Conservation (phyloP, 2,797 vertebrate genomes). For the Enteromius thamalakanensis region DNA sequence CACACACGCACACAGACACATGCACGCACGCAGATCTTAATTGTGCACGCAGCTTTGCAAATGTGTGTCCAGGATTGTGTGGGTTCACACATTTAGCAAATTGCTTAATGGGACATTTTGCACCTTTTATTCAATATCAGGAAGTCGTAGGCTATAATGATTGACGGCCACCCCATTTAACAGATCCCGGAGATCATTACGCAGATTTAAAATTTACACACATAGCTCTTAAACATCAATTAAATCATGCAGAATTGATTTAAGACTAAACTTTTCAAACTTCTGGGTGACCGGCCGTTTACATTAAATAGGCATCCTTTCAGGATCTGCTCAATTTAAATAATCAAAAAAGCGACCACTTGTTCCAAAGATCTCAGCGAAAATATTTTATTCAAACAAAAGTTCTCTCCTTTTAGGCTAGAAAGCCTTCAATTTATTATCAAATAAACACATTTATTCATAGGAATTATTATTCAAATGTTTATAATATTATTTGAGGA, state of each 20-base stretch:
- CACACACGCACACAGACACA: background rate
- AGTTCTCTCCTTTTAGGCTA: background rate
- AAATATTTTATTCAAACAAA: background rate
- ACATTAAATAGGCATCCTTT: background rate
- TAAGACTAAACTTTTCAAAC: background rate
- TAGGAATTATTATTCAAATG: background rate
- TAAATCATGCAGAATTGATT: background rate
- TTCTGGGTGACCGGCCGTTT: background rate
- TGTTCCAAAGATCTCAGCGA: background rate
- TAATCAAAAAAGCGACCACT: background rate
- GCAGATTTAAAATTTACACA: background rate
- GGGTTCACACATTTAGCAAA: slow-evolving; percentile 13
- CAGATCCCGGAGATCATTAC: background rate
- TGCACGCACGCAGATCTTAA: background rate
- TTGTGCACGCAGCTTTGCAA: slow-evolving; percentile 7
- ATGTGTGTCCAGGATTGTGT: slow-evolving; percentile 19
- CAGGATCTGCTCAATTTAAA: background rate
- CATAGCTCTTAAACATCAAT: background rate
- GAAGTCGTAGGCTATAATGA: background rate
- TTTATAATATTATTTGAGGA: background rate
- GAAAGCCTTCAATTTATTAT: background rate
- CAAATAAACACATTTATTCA: too few species aligned
- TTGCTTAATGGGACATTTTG: slow-evolving; percentile 16
- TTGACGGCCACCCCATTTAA: background rate
- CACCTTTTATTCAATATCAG: slow-evolving; percentile 19